Evolutionary conservation across 2,113 vertebrate species (phyloP).

Genomic region (Hippopotamus amphibius): DNA sequence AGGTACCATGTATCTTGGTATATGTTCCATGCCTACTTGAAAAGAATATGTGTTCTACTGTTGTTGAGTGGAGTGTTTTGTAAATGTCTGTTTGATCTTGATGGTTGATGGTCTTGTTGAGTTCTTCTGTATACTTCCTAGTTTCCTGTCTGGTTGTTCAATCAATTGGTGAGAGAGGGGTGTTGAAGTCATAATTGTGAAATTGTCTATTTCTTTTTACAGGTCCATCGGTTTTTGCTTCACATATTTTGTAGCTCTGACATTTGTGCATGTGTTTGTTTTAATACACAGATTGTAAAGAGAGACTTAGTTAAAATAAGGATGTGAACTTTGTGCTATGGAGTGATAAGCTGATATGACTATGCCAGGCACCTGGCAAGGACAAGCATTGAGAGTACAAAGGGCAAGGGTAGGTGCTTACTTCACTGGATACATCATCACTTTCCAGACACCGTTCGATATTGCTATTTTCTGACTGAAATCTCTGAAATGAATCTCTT

Average conservation of each 20-base stretch:
- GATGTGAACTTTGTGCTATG: slow-evolving; percentile 18
- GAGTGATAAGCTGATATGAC: neutral
- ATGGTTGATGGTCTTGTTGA: neutral
- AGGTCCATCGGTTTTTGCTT: neutral
- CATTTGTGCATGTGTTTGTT: neutral
- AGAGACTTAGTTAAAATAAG: neutral
- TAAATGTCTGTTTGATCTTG: neutral
- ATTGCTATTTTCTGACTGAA: neutral
- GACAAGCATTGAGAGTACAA: neutral
- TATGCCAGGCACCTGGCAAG: neutral
- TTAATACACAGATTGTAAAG: neutral
- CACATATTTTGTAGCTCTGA: neutral
- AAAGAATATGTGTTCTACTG: neutral
- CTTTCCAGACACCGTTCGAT: neutral
- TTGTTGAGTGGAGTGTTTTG: neutral
- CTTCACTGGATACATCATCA: neutral
- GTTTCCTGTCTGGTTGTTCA: neutral
- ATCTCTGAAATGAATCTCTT: neutral
- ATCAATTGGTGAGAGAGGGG: neutral
- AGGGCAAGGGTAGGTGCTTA: slow-evolving; percentile 26
- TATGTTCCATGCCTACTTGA: neutral
- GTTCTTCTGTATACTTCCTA: neutral
- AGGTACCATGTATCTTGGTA: neutral
- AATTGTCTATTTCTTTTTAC: neutral
- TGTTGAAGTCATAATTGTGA: neutral